Conservation (phyloP, 1,140 invertebrate species). For the Drosophila fuyamai region DNA sequence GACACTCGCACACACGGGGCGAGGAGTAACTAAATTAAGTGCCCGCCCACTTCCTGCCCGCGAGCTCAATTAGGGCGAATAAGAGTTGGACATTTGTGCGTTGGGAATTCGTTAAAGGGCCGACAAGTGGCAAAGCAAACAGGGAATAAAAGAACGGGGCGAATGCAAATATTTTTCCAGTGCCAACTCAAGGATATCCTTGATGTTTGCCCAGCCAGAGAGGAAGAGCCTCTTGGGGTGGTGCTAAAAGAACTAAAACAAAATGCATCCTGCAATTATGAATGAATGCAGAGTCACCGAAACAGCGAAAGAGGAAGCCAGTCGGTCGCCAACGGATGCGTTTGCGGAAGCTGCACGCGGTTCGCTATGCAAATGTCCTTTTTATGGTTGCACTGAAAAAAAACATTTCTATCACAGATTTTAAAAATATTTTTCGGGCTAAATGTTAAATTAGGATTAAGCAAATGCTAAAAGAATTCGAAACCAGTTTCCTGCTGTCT, state of each 20-base stretch:
- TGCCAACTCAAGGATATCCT: slow-evolving; percentile 80
- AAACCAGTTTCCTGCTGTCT: too few relatives aligned
- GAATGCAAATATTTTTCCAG: slow-evolving; percentile 74
- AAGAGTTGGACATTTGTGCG: slow-evolving; percentile 23
- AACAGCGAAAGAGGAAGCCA: slow-evolving; percentile 44
- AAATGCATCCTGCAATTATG: slow-evolving; percentile 80
- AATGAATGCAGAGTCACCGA: slow-evolving; percentile 58
- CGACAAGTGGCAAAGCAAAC: slow-evolving; percentile 18
- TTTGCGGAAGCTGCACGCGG: slow-evolving; percentile 51
- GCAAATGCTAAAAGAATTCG: too few relatives aligned
- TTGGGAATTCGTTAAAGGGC: slow-evolving; percentile 10
- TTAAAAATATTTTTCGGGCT: background rate
- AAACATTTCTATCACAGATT: too few relatives aligned
- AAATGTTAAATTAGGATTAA: too few relatives aligned
- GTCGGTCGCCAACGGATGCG: slow-evolving; percentile 45
- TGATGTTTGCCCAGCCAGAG: slow-evolving; percentile 63
- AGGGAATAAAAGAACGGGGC: slow-evolving; percentile 19
- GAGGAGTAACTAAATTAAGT: slow-evolving; percentile 45
- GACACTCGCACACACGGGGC: slow-evolving; percentile 9
- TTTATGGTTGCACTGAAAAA: slow-evolving; percentile 5
- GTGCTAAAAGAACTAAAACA: slow-evolving; percentile 47
- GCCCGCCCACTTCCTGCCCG: slow-evolving; percentile 13
- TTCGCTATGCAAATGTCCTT: slow-evolving; percentile 34
- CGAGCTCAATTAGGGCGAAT: slow-evolving; percentile 33
- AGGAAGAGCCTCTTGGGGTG: slow-evolving; percentile 2